Evolutionary conservation across 2,888 invertebrate genomes (phyloP).

Genomic region (Epinotia bilunana): DNA sequence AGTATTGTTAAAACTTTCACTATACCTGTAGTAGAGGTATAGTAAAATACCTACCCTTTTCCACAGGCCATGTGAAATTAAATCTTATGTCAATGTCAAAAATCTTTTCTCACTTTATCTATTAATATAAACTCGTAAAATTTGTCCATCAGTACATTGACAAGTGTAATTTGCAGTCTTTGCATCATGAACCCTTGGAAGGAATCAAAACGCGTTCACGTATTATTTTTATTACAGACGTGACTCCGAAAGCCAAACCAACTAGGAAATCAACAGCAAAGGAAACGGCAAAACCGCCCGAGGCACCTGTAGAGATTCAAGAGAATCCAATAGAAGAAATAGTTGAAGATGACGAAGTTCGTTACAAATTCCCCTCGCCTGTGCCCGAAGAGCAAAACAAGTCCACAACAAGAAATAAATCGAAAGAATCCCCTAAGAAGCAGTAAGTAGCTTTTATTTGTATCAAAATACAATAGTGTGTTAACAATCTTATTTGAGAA

Average conservation of each 20-base stretch:
- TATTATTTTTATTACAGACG: slow-evolving; percentile 2
- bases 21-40: too few relatives aligned
- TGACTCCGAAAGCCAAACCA: slow-evolving; percentile 6
- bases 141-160: too few relatives aligned
- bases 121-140: too few relatives aligned
- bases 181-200: too few relatives aligned
- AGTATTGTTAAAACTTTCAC: too few relatives aligned
- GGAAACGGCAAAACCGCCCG: slow-evolving; percentile 1
- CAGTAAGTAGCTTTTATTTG: slow-evolving; percentile 49
- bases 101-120: too few relatives aligned
- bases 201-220: neutral
- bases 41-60: too few relatives aligned
- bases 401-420: slow-evolving; percentile 39
- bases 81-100: too few relatives aligned
- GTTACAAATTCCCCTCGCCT: slow-evolving; percentile 54
- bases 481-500: neutral
- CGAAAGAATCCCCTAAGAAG: slow-evolving; percentile 47
- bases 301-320: neutral
- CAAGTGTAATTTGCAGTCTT: too few relatives aligned
- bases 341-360: slow-evolving; percentile 46
- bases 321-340: neutral
- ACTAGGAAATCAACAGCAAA: slow-evolving; percentile 21
- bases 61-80: too few relatives aligned
- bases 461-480: neutral
- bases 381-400: slow-evolving; percentile 19